A percentile compares a stretch with the other conserved stretches of the same genome.
Conservation (phyloP, 2,888 invertebrate genomes). For the Automeris io region DNA sequence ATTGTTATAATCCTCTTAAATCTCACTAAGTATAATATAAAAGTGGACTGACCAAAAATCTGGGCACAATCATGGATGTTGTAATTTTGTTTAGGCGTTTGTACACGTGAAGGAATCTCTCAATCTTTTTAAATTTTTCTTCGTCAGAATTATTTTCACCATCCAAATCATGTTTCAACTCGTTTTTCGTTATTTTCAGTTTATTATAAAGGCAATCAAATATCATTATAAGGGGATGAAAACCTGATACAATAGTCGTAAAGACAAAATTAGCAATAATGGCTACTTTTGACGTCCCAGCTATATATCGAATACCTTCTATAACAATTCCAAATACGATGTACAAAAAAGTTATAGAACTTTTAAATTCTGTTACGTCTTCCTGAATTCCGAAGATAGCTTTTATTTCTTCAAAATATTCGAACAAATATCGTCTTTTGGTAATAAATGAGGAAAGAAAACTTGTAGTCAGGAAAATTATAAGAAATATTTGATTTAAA, state of each 20-base stretch:
- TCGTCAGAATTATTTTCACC: background rate
- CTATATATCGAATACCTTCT: background rate
- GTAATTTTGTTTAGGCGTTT: background rate
- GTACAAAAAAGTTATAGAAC: background rate
- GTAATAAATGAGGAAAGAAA: background rate
- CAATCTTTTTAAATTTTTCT: background rate
- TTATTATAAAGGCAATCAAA: background rate
- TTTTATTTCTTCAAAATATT: background rate
- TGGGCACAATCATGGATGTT: background rate
- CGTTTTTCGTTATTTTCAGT: background rate
- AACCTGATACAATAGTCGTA: background rate
- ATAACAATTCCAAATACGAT: background rate
- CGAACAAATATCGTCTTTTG: background rate
- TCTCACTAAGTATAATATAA: too few relatives aligned
- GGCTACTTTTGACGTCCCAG: too few relatives aligned
- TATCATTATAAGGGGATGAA: background rate
- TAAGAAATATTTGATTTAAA: background rate
- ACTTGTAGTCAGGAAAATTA: background rate
- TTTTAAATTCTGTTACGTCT: background rate
- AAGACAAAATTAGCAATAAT: background rate
- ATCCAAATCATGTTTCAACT: background rate
- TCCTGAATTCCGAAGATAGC: background rate
- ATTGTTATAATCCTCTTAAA: too few relatives aligned
- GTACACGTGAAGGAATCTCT: background rate
- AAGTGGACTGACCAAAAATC: background rate